phyloP scores from a whole-genome alignment of 2,888 invertebrate species.

The Limnephilus marmoratus region DNA sequence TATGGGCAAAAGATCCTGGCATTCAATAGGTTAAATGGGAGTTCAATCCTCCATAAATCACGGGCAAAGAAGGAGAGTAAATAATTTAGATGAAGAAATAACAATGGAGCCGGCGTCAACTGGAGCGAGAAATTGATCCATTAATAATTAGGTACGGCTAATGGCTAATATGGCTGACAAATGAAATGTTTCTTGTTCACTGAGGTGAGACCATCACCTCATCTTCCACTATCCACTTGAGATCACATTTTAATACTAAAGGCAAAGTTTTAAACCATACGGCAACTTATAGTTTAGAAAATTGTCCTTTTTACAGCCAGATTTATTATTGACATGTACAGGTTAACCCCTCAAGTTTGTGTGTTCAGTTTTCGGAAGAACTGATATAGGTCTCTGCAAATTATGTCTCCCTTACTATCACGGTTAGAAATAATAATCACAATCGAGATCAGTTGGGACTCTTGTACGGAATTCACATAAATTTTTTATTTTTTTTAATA shows the following conservation, averaged over 20 bases:
- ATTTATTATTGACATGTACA: neutral
- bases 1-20: too few species aligned
- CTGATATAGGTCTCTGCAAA: too few species aligned
- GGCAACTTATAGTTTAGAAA: neutral
- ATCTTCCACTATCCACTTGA: neutral
- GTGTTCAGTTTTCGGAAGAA: too few species aligned
- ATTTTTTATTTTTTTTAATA: too few species aligned
- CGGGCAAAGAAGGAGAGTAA: neutral
- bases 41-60: neutral
- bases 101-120: neutral
- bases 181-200: neutral
- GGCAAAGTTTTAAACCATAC: neutral
- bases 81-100: neutral
- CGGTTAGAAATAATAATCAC: too few species aligned
- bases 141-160: neutral
- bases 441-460: too few species aligned
- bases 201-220: neutral
- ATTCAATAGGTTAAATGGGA: neutral
- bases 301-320: neutral
- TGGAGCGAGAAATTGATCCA: conserved; percentile 29
- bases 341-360: neutral
- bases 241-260: neutral
- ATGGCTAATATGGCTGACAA: neutral
- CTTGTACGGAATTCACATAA: too few species aligned
- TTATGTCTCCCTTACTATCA: too few species aligned